Conservation (phyloP, 2,888 invertebrate species). For the Hydroisotoma schaefferi region DNA sequence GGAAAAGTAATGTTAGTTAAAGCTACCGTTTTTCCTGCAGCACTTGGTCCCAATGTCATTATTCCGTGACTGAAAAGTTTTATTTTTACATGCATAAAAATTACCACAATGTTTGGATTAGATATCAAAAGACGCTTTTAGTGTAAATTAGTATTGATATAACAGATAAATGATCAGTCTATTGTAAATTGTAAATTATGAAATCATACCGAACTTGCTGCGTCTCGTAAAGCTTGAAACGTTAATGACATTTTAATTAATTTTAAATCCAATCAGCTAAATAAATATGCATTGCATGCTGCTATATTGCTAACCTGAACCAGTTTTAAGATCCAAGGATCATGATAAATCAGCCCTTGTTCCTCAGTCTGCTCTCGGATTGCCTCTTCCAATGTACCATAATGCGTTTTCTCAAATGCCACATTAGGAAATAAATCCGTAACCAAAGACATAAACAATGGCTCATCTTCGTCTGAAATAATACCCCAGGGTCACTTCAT, state of each 20-base stretch:
- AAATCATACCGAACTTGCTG: slow-evolving; percentile 70
- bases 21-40: slow-evolving; percentile 78
- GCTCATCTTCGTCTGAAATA: slow-evolving; percentile 84
- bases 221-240: slow-evolving; percentile 78
- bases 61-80: slow-evolving; percentile 70
- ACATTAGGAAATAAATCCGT: slow-evolving; percentile 95
- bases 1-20: no score
- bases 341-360: slow-evolving; percentile 79
- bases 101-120: no score
- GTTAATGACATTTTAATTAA: not conserved
- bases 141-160: no score
- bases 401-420: slow-evolving; percentile 83
- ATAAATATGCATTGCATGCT: not conserved
- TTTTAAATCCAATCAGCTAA: not conserved
- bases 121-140: no score
- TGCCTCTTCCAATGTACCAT: slow-evolving; percentile 82
- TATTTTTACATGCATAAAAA: no score
- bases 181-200: not conserved
- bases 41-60: slow-evolving; percentile 92
- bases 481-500: not conserved
- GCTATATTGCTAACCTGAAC: slow-evolving; percentile 67
- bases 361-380: slow-evolving; percentile 78
- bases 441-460: slow-evolving; percentile 92
- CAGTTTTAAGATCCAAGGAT: slow-evolving; percentile 91
- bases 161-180: no score